phyloP scores from a whole-genome alignment of 2,113 vertebrate genomes.

The Muscicapa adusta region DNA sequence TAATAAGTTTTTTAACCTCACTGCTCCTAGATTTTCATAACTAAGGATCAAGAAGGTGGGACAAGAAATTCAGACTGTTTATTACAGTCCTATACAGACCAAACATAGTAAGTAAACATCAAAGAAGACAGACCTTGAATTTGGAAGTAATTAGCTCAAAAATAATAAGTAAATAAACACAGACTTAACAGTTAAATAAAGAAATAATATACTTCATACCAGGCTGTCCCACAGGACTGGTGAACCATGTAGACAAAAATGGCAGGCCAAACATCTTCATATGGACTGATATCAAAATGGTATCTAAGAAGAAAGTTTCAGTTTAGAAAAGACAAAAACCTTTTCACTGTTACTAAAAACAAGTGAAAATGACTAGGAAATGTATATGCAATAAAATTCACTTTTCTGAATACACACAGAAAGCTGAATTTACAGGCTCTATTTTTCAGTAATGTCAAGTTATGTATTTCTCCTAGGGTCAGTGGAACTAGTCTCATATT shows the following conservation, averaged over 20 bases:
- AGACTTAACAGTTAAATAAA: not conserved
- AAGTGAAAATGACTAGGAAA: not conserved
- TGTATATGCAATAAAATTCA: not conserved
- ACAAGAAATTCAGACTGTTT: not conserved
- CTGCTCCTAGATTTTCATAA: not conserved
- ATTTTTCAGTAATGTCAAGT: not conserved
- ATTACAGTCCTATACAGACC: not conserved
- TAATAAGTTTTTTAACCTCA: not conserved
- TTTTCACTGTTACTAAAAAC: not conserved
- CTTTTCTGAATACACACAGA: not conserved
- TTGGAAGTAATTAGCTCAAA: not conserved
- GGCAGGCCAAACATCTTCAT: constrained; percentile 95
- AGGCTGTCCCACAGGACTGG: constrained; percentile 89
- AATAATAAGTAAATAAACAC: not conserved
- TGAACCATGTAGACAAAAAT: constrained; percentile 97
- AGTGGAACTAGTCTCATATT: not conserved
- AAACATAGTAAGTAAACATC: not conserved
- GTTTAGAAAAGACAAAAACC: not conserved
- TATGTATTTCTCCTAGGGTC: not conserved
- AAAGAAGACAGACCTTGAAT: not conserved
- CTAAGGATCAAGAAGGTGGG: not conserved
- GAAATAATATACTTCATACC: constrained; percentile 73
- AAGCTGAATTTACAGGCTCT: not conserved
- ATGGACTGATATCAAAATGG: constrained; percentile 95
- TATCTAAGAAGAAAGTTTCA: constrained; percentile 75